Evolutionary conservation across 2,113 vertebrate species (phyloP).

Genomic region (Aplodontia rufa): DNA sequence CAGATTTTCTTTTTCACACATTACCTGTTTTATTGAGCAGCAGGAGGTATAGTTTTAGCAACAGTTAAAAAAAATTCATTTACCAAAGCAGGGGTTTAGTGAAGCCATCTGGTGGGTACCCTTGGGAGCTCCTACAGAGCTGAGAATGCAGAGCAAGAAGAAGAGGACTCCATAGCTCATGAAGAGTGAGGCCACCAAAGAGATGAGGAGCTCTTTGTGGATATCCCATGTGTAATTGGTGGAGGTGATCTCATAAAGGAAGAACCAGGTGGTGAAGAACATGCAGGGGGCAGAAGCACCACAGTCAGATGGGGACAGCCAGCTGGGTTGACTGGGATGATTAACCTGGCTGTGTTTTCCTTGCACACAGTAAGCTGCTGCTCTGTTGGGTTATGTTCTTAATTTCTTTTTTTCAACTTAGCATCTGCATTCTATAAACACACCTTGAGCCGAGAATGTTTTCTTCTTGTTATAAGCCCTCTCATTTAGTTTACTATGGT

Average conservation of each 20-base stretch:
- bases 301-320: too few species aligned
- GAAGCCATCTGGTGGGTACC: too few species aligned
- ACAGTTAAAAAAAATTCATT: too few species aligned
- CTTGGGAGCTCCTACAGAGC: conserved; percentile 90
- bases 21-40: too few species aligned
- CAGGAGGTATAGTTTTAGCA: too few species aligned
- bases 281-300: too few species aligned
- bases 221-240: conserved; percentile 98
- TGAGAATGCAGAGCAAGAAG: conserved; percentile 97
- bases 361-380: too few species aligned
- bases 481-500: neutral
- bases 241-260: conserved; percentile 98
- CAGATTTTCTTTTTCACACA: too few species aligned
- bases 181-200: conserved; percentile 97
- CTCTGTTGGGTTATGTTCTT: conserved; percentile 87
- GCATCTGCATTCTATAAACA: conserved; percentile 88
- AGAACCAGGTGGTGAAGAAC: too few species aligned
- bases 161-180: conserved; percentile 99
- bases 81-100: too few species aligned
- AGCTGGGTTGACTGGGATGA: too few species aligned
- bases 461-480: conserved; percentile 81
- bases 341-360: too few species aligned
- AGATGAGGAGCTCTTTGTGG: conserved; percentile 99
- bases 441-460: conserved; percentile 88
- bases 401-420: conserved; percentile 85